These are phyloP conservation scores for Meriones unguiculatus DNA, from an alignment of 2,113 vertebrate species.

Conservation along the genomic window DNA sequence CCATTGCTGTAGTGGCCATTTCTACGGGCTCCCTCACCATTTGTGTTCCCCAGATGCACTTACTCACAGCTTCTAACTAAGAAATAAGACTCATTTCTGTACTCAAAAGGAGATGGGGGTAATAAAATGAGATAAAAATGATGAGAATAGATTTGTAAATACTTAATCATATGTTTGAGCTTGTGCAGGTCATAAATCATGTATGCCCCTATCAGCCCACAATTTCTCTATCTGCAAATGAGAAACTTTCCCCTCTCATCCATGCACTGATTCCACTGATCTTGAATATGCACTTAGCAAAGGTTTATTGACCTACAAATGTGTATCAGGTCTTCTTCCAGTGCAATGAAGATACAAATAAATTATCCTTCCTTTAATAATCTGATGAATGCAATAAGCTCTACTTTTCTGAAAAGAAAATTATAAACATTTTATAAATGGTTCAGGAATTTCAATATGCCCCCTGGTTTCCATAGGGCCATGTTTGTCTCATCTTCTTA, in stretches of 20 bases:
- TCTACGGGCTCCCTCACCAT: not conserved
- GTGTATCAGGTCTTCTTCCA: not conserved
- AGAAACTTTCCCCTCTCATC: not conserved
- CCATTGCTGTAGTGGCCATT: not conserved
- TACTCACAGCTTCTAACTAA: not conserved
- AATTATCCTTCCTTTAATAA: constrained; percentile 25
- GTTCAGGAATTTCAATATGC: not conserved
- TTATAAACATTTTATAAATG: constrained; percentile 12
- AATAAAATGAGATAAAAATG: constrained; percentile 24
- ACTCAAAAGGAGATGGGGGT: constrained; percentile 30
- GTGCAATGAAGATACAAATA: not conserved
- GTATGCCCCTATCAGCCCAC: not conserved
- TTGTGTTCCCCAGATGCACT: not conserved
- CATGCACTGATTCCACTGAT: constrained; percentile 10
- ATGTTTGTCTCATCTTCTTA: not conserved
- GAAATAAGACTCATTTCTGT: constrained; percentile 36
- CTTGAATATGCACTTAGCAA: not conserved
- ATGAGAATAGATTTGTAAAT: not conserved
- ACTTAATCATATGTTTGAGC: not conserved
- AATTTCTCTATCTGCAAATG: constrained; percentile 3
- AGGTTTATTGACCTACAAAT: not conserved
- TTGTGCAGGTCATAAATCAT: not conserved
- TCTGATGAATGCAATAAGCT: not conserved
- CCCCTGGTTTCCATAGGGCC: not conserved
- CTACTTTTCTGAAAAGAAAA: not conserved